Conservation (phyloP, 2,888 invertebrate genomes). For the Zygothrica quintamaculata region DNA sequence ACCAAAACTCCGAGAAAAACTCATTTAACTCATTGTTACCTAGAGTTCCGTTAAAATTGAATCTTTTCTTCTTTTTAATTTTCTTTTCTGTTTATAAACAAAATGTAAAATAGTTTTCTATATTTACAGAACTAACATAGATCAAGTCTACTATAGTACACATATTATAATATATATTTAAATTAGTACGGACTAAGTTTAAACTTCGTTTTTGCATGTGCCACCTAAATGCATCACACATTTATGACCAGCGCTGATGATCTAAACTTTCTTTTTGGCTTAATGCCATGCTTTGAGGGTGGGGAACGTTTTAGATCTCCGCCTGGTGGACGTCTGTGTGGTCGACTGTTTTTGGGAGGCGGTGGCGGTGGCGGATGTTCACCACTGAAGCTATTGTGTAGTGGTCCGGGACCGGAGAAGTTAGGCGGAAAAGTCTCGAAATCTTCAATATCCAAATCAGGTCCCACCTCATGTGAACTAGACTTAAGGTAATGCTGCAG, state of each 20-base stretch:
- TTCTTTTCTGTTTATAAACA: too few species aligned
- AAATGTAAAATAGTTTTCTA: slow-evolving; percentile 22
- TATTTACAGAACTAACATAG: slow-evolving; percentile 49
- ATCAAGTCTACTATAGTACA: slow-evolving; percentile 35
- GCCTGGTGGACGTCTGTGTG: slow-evolving; percentile 70
- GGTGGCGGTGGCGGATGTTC: slow-evolving; percentile 55
- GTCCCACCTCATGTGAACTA: slow-evolving; percentile 68
- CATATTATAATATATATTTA: slow-evolving; percentile 43
- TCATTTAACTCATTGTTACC: too few species aligned
- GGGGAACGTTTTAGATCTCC: slow-evolving; percentile 63
- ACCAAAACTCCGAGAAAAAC: slow-evolving; percentile 7
- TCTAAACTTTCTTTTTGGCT: slow-evolving; percentile 78
- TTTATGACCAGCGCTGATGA: slow-evolving; percentile 79
- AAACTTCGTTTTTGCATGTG: neutral
- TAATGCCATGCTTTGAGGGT: slow-evolving; percentile 58
- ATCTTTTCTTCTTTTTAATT: too few species aligned
- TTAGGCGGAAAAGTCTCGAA: slow-evolving; percentile 75
- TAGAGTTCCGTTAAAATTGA: too few species aligned
- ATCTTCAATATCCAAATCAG: slow-evolving; percentile 72
- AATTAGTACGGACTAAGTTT: slow-evolving; percentile 41
- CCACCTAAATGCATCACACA: slow-evolving; percentile 56
- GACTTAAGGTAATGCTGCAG: slow-evolving; percentile 75
- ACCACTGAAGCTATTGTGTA: slow-evolving; percentile 57
- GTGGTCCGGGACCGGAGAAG: slow-evolving; percentile 59
- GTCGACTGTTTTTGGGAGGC: slow-evolving; percentile 51